Conservation (phyloP, 2,797 vertebrate species). For the Lacerta bilineata region DNA sequence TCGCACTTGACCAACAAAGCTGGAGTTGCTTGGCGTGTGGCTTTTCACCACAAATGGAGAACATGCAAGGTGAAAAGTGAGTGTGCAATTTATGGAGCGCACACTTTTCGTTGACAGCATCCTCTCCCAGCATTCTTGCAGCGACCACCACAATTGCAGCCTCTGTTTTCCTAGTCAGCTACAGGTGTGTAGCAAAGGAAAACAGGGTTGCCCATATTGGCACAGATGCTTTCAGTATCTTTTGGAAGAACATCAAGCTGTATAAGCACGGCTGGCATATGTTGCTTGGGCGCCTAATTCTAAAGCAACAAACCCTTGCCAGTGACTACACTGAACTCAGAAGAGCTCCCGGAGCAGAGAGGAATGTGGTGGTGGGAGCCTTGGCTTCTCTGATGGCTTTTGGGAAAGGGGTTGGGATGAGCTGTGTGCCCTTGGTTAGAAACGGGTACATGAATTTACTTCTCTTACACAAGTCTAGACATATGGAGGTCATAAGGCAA, state of each 20-base stretch:
- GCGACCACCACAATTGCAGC: not conserved
- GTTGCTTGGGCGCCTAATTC: not conserved
- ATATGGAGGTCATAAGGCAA: conserved; percentile 58
- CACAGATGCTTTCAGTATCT: not conserved
- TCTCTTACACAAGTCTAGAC: conserved; percentile 67
- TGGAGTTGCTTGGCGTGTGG: not conserved
- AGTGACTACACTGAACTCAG: not conserved
- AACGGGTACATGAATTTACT: conserved; percentile 58
- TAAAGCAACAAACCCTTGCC: not conserved
- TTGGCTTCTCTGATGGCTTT: conserved; percentile 49
- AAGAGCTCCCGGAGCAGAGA: conserved; percentile 47
- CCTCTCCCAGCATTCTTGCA: conserved; percentile 10
- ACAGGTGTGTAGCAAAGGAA: not conserved
- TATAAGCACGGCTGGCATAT: not conserved
- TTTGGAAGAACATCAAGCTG: not conserved
- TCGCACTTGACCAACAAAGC: not conserved
- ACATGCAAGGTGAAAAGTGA: not conserved
- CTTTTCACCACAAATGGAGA: not conserved
- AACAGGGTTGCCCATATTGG: rapidly evolving
- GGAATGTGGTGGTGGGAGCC: conserved; percentile 49
- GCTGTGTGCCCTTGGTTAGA: conserved; percentile 39
- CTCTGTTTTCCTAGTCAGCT: not conserved
- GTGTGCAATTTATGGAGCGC: not conserved
- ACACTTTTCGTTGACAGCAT: conserved; percentile 20
- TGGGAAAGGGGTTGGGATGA: conserved; percentile 52